A percentile compares a stretch with the other conserved stretches of the same genome.
Evolutionary conservation across 2,797 vertebrate species (phyloP).

Genomic region (Astyanax mexicanus): DNA sequence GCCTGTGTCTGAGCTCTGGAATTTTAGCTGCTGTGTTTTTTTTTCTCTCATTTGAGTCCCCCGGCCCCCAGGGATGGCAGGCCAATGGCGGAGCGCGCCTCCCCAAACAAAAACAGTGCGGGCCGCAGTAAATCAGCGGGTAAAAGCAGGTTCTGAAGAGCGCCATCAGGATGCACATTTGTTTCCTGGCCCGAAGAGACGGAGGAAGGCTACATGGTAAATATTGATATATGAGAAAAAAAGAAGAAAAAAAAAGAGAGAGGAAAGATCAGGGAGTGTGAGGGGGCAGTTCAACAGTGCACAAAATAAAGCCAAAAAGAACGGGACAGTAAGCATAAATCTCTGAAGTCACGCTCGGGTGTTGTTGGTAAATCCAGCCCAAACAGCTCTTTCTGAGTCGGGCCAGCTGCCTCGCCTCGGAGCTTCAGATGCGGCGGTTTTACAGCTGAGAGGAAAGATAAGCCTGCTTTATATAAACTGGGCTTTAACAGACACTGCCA

Average conservation of each 20-base stretch:
- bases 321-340: slow-evolving; percentile 64
- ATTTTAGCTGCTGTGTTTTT: slow-evolving; percentile 54
- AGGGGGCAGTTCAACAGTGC: slow-evolving; percentile 36
- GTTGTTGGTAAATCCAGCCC: neutral
- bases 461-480: slow-evolving; percentile 16
- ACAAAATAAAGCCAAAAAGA: slow-evolving; percentile 71
- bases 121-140: slow-evolving; percentile 58
- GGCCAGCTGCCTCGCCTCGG: neutral
- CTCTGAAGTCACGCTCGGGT: slow-evolving; percentile 10
- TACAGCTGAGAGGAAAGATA: slow-evolving; percentile 6
- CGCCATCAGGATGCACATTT: slow-evolving; percentile 86
- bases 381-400: slow-evolving; percentile 12
- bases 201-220: slow-evolving; percentile 83
- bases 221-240: slow-evolving; percentile 80
- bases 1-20: slow-evolving; percentile 1
- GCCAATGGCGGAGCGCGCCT: slow-evolving; percentile 73
- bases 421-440: neutral
- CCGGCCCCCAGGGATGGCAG: slow-evolving; percentile 62
- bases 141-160: slow-evolving; percentile 64
- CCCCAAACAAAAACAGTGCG: slow-evolving; percentile 62
- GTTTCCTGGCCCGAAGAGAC: slow-evolving; percentile 82
- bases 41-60: slow-evolving; percentile 64
- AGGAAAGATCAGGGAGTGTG: slow-evolving; percentile 45
- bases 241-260: slow-evolving; percentile 26
- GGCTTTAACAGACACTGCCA: neutral